phyloP scores from a whole-genome alignment of 2,113 vertebrate species.

The Amphiprion ocellaris region DNA sequence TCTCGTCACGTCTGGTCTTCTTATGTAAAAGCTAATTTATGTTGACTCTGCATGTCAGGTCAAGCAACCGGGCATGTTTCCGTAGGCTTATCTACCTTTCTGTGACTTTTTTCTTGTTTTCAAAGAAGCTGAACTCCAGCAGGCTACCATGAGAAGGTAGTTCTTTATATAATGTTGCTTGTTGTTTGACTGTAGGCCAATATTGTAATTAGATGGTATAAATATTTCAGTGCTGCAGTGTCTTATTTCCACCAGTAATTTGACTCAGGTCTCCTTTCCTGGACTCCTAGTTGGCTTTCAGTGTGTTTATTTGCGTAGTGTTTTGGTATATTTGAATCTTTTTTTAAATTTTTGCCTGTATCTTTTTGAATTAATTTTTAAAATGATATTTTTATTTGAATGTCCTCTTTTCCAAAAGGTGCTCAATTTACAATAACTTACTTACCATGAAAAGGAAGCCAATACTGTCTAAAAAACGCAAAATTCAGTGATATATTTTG shows the following conservation, averaged over 20 bases:
- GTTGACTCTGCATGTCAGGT: slow-evolving; percentile 4
- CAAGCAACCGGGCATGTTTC: neutral
- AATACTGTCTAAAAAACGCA: too few relatives aligned
- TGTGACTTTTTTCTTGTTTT: neutral
- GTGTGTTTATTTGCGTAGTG: neutral
- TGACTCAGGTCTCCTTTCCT: slow-evolving; percentile 15
- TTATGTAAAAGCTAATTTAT: neutral
- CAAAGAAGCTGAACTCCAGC: neutral
- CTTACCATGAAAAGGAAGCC: too few relatives aligned
- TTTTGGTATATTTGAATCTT: neutral
- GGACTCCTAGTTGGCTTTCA: neutral
- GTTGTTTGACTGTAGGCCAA: slow-evolving; percentile 41
- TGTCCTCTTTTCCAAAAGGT: too few relatives aligned
- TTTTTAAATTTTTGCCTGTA: too few relatives aligned
- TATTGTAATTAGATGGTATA: slow-evolving; percentile 68
- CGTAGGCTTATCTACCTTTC: neutral
- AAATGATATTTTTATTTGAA: too few relatives aligned
- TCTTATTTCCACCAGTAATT: slow-evolving; percentile 59
- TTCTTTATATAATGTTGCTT: slow-evolving; percentile 22
- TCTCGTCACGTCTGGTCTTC: slow-evolving; percentile 9
- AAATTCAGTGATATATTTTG: too few relatives aligned
- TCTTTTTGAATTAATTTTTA: too few relatives aligned
- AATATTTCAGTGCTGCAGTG: slow-evolving; percentile 73
- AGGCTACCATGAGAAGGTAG: neutral
- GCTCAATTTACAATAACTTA: too few relatives aligned